phyloP scores from a whole-genome alignment of 2,797 vertebrate species.

The Mionectes olivaceus region DNA sequence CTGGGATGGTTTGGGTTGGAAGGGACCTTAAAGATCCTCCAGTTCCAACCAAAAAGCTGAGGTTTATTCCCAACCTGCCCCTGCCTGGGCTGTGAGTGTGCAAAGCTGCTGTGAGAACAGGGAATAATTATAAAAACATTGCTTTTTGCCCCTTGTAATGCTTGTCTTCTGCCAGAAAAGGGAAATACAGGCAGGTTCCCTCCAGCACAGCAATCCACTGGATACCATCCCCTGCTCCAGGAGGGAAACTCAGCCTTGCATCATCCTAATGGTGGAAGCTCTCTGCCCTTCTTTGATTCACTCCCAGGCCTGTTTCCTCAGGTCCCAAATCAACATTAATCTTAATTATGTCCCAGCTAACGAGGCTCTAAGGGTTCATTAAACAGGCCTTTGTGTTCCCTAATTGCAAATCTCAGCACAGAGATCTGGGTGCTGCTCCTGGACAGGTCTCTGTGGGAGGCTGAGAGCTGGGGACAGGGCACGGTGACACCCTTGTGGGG shows the following conservation, averaged over 20 bases:
- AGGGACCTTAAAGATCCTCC: not conserved
- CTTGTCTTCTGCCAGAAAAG: not conserved
- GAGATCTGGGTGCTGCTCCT: not conserved
- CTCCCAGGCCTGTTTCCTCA: not conserved
- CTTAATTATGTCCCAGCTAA: conserved; percentile 33
- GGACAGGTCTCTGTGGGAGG: not conserved
- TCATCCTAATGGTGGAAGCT: not conserved
- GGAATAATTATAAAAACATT: not conserved
- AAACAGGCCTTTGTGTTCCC: conserved; percentile 30
- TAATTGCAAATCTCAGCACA: conserved; percentile 21
- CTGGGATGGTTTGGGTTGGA: not conserved
- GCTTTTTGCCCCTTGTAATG: not conserved
- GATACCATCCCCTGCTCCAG: fast-evolving
- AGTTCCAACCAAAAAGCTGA: not conserved
- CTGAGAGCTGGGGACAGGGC: not conserved
- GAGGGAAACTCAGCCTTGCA: not conserved
- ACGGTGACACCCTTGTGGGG: fast-evolving
- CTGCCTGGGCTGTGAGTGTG: not conserved
- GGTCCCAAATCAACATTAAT: conserved; percentile 33
- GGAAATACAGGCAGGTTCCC: not conserved
- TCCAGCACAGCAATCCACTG: not conserved
- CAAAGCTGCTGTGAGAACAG: not conserved
- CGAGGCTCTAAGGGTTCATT: conserved; percentile 45
- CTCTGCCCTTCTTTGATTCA: not conserved
- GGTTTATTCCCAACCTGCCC: not conserved